Conservation (phyloP, 2,888 invertebrate species). For the Smittia aterrima region DNA sequence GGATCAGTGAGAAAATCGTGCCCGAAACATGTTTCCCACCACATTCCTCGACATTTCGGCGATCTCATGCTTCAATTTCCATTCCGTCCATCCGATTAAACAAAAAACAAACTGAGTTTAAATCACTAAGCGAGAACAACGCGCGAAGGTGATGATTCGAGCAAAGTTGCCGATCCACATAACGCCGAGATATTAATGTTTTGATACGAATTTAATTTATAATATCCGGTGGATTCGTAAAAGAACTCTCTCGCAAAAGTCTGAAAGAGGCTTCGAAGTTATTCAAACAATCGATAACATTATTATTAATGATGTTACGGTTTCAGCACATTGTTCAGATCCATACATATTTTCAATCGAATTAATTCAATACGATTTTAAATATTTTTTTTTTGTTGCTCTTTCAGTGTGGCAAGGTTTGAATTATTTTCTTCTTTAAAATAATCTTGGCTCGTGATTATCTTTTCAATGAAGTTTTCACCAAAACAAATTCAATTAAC, state of each 20-base stretch:
- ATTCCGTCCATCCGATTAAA: no score
- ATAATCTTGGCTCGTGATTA: no score
- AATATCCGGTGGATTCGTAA: not conserved
- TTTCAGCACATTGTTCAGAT: slow-evolving; percentile 4
- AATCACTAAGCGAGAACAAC: no score
- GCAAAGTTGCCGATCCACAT: not conserved
- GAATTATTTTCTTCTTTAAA: no score
- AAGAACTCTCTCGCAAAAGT: not conserved
- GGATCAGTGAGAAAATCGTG: not conserved
- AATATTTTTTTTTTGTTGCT: not conserved
- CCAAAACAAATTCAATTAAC: no score
- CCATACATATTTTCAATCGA: not conserved
- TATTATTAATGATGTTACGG: slow-evolving; percentile 15
- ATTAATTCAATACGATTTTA: slow-evolving; percentile 6
- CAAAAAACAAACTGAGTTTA: no score
- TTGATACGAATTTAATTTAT: slow-evolving; percentile 7
- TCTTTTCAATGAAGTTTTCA: no score
- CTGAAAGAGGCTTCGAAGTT: no score
- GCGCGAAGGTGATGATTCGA: not conserved
- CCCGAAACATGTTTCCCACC: not conserved
- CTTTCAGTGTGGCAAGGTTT: not conserved
- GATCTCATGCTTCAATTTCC: no score
- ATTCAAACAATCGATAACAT: slow-evolving; percentile 10
- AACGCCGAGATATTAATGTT: slow-evolving; percentile 3
- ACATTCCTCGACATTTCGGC: not conserved